A percentile compares a stretch with the other conserved stretches of the same genome.
These are phyloP conservation scores for Caenorhabditis plicata DNA, from an alignment of 2,888 invertebrate genomes.

Conservation along the genomic window DNA sequence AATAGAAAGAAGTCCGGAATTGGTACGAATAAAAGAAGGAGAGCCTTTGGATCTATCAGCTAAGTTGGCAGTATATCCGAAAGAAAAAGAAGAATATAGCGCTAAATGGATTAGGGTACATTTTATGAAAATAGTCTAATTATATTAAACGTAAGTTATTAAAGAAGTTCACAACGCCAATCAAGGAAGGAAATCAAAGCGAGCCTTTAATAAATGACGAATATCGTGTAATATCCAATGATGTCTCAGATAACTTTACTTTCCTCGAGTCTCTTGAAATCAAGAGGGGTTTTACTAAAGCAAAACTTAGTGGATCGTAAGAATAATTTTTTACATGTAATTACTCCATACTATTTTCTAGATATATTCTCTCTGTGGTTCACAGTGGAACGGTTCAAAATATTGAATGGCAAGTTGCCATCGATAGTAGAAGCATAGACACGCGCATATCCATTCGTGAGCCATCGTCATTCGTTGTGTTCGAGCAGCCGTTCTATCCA, in stretches of 20 bases:
- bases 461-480: slow-evolving; percentile 28
- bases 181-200: slow-evolving; percentile 9
- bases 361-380: slow-evolving; percentile 28
- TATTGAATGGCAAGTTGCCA: slow-evolving; percentile 38
- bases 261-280: slow-evolving; percentile 13
- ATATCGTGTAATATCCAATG: not conserved
- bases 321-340: not conserved
- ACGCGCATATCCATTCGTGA: slow-evolving; percentile 35
- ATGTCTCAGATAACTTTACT: not conserved
- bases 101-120: slow-evolving; percentile 34
- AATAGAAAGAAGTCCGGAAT: slow-evolving; percentile 1
- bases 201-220: slow-evolving; percentile 15
- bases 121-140: not conserved
- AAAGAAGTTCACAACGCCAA: slow-evolving; percentile 17
- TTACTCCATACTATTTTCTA: slow-evolving; percentile 4
- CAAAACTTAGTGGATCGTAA: slow-evolving; percentile 34
- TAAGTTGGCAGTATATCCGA: slow-evolving; percentile 12
- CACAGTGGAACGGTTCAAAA: slow-evolving; percentile 26
- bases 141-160: not conserved
- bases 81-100: slow-evolving; percentile 11
- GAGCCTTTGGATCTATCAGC: slow-evolving; percentile 1
- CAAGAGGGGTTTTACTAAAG: not conserved
- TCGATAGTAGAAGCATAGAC: slow-evolving; percentile 20
- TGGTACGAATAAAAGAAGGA: slow-evolving; percentile 5
- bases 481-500: slow-evolving; percentile 33